Conservation (phyloP, 2,797 vertebrate genomes). For the Taeniopygia guttata region DNA sequence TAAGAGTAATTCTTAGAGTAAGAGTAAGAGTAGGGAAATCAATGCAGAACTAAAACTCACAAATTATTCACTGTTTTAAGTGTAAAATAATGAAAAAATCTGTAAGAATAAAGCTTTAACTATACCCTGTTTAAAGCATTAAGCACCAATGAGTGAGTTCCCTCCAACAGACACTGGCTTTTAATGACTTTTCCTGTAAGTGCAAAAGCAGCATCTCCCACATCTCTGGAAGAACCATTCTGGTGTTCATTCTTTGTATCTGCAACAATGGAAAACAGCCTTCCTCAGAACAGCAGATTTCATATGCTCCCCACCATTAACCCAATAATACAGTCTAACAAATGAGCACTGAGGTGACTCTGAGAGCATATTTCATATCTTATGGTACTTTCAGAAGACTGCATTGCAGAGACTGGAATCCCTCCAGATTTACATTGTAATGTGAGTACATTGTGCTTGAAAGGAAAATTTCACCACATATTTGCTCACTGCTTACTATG, state of each 20-base stretch:
- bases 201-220: conserved; percentile 77
- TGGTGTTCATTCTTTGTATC: conserved; percentile 10
- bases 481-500: neutral
- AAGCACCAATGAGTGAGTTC: conserved; percentile 85
- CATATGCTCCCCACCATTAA: neutral
- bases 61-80: neutral
- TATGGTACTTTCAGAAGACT: neutral
- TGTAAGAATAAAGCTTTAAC: neutral
- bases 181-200: conserved; percentile 84
- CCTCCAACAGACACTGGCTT: conserved; percentile 89
- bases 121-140: conserved; percentile 89
- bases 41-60: neutral
- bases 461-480: neutral
- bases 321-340: neutral
- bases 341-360: neutral
- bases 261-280: conserved; percentile 37
- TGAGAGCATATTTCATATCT: neutral
- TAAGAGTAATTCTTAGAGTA: neutral
- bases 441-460: neutral
- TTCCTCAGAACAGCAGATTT: neutral
- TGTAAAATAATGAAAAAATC: neutral
- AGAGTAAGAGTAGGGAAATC: neutral
- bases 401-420: neutral
- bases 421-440: neutral
- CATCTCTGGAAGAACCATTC: conserved; percentile 28